Base-by-base conservation (phyloP, 2,888 invertebrate species). In the Lithophane semibrunnea region DNA sequence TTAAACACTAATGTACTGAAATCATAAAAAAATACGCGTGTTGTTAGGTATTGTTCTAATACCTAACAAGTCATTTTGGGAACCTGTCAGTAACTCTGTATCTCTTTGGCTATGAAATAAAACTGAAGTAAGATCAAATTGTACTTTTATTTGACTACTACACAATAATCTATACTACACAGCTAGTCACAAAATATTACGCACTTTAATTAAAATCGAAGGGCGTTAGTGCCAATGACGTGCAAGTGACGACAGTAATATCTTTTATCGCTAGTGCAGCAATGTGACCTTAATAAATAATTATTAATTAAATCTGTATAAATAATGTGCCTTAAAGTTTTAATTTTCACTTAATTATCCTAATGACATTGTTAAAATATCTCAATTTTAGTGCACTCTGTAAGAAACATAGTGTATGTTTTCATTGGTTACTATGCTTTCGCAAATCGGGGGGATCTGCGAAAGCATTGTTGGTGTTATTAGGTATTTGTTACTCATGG, bases 61-160 rank as follows among this genome's bases (percentile, higher is more conserved):
- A 37, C 37, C 37, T 37, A 37, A 13, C 58, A 37, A 49, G 10
- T 18, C 7, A 24, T 44, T 21, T 68, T 71, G 24, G 13, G 7
- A 47, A 47, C 47, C 44, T 63, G 9, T 16, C 29, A 49, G 18
- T 29, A 73, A 37, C 13, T 49, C n/a, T 56, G 54, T 73, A 66
- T 72, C 10, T 78, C 0, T 60, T 67, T 65, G 65, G 37, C 37
- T 54, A 79, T 77, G 63, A 80, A 86, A 85, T 85, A 86, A 86
- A 85, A 80, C 70, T 66, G 21, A 71, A 63, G 18, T 69, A 69
- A 70, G 12, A 75, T 76, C 9, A 42, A 42, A 37, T 65, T 64
- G 29, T 42, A 42, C 0, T 75, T 84, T 79, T 73, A 83, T 84
- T 86, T 68, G 10, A 13, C n/a, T 37, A 58, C 21, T 16, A 65